Evolutionary conservation across 2,888 invertebrate genomes (phyloP), one percentile per base, ranked within the genome.

Genomic region (Trichogramma evanescens): DNA sequence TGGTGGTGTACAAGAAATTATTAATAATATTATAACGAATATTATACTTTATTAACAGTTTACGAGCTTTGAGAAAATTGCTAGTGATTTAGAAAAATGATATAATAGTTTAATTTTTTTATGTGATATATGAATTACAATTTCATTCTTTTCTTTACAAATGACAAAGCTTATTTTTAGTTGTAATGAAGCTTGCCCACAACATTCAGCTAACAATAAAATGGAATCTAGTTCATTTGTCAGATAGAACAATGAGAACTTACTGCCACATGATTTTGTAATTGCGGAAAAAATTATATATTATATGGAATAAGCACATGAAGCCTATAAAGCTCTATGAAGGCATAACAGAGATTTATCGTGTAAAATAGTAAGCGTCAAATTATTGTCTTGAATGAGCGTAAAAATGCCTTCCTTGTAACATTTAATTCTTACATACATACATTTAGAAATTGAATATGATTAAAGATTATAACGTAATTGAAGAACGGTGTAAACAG

Each of bases 391-490:
- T 50, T 42, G 5, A 40, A n/a, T 40, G 43, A 52, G 43, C 41
- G 6, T 42, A 41, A 54, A 51, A n/a, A 55, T 73, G 72, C 71
- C 71, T 72, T 73, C 68, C 68, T 69, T 64, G 66, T 70, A 70
- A 71, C 63, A 65, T 66, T 68, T 59, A 54, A 65, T 56, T 65
- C 64, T 63, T 56, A 55, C 54, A 56, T 43, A 60, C 26, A 26
- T 58, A 64, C 40, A 59, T 53, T 62, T 59, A 62, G 55, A 61
- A 43, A 54, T 49, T 48, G 50, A 26, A 59, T 54, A 57, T 6
- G 56, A 56, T 6, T 49, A 44, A 62, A 58, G 13, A 50, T 44
- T 59, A 56, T 45, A 56, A 59, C 54, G 26, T 26, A 26, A 26
- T 26, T 26, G 26, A 26, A 26, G 26, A 26, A 26, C 26, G 26